Percentiles rank a stretch among this genome's conserved stretches.
Conservation (phyloP, 2,113 vertebrate genomes). For the Perca fluviatilis region DNA sequence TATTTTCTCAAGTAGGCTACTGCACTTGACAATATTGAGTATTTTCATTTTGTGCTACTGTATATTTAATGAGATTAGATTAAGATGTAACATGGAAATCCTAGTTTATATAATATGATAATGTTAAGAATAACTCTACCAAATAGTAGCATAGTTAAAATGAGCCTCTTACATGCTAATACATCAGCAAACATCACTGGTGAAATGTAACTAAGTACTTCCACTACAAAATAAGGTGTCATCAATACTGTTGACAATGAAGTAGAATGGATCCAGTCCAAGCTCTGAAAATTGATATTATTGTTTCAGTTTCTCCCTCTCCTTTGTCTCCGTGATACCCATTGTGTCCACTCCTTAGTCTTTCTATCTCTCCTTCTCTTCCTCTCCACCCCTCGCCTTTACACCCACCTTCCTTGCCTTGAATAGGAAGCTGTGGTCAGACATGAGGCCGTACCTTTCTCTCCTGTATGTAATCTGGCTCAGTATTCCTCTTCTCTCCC, state of each 20-base stretch:
- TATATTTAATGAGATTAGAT: background rate
- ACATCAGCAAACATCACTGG: too few species aligned
- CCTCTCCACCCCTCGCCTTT: constrained; percentile 46
- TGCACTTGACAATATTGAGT: background rate
- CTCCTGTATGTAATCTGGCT: constrained; percentile 44
- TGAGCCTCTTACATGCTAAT: too few species aligned
- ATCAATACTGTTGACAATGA: constrained; percentile 47
- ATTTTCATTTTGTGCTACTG: background rate
- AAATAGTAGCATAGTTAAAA: too few species aligned
- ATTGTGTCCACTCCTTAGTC: constrained; percentile 68
- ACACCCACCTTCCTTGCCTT: constrained; percentile 35
- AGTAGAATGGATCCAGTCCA: constrained; percentile 40
- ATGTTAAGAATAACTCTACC: too few species aligned
- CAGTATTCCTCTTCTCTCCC: constrained; percentile 38
- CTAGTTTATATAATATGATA: too few species aligned
- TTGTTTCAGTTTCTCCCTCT: constrained; percentile 53
- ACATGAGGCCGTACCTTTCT: constrained; percentile 51
- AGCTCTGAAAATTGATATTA: constrained; percentile 74
- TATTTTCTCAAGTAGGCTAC: background rate
- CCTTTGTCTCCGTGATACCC: constrained; percentile 58
- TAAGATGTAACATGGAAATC: too few species aligned
- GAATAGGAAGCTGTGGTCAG: constrained; percentile 62
- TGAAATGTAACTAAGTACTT: too few species aligned
- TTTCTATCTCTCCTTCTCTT: constrained; percentile 59
- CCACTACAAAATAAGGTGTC: constrained; percentile 29